A percentile compares a stretch with the other conserved stretches of the same genome.
phyloP scores from a whole-genome alignment of 2,888 invertebrate genomes.

The Tanypteryx hageni region DNA sequence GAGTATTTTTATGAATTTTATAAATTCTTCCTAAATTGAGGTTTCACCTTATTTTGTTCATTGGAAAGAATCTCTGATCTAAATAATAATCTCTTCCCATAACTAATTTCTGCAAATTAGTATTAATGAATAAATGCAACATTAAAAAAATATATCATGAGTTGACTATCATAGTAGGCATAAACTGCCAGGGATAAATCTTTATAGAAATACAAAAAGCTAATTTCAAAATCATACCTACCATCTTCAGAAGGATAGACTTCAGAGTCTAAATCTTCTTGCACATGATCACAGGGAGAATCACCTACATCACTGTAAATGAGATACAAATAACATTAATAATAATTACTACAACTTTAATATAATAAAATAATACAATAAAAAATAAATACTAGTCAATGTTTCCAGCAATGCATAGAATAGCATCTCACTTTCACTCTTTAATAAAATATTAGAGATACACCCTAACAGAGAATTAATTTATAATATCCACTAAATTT shows the following conservation, averaged over 20 bases:
- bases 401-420: too few species aligned
- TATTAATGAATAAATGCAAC: neutral
- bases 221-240: slow-evolving; percentile 72
- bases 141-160: neutral
- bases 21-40: too few species aligned
- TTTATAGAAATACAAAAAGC: neutral
- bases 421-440: too few species aligned
- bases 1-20: too few species aligned
- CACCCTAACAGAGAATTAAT: too few species aligned
- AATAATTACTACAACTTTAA: neutral
- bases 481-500: too few species aligned
- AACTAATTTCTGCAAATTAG: neutral
- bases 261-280: slow-evolving; percentile 84
- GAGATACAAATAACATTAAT: slow-evolving; percentile 65
- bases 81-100: neutral
- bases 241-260: slow-evolving; percentile 87
- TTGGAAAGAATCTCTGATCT: too few species aligned
- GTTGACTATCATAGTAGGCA: neutral
- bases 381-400: too few species aligned
- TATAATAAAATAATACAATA: neutral
- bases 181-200: neutral
- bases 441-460: too few species aligned
- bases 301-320: slow-evolving; percentile 83
- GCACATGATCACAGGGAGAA: slow-evolving; percentile 83
- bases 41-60: too few species aligned